phyloP scores from a whole-genome alignment of 1,140 invertebrate species.

The Euura lappo region DNA sequence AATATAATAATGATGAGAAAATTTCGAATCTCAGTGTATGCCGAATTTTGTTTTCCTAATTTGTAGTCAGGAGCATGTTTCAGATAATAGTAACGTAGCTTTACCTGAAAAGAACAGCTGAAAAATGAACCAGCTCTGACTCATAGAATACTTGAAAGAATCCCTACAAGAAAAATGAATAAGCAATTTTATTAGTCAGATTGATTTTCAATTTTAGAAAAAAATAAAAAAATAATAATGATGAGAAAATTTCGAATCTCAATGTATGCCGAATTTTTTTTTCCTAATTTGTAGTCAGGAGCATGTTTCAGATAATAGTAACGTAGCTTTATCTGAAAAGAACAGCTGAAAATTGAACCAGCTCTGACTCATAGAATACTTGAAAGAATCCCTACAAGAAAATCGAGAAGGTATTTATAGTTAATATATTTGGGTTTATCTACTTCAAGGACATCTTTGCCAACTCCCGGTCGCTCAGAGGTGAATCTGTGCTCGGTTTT shows the following conservation, averaged over 20 bases:
- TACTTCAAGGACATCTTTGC: constrained; percentile 74
- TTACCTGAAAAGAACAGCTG: background rate
- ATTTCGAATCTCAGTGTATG: too few relatives aligned
- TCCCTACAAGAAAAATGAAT: too few relatives aligned
- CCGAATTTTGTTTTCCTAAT: too few relatives aligned
- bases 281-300: too few relatives aligned
- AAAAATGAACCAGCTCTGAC: background rate
- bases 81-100: background rate
- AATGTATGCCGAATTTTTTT: too few relatives aligned
- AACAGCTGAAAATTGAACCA: background rate
- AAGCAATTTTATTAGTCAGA: too few relatives aligned
- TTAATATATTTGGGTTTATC: background rate
- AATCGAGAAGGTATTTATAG: background rate
- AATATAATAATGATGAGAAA: too few relatives aligned
- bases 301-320: too few relatives aligned
- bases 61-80: too few relatives aligned
- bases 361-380: background rate
- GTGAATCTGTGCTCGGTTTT: constrained; percentile 94
- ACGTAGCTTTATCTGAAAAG: background rate
- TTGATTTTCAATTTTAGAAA: too few relatives aligned
- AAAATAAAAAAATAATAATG: too few relatives aligned
- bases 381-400: background rate
- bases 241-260: too few relatives aligned
- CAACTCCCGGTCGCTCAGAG: constrained; percentile 88
- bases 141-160: background rate